Evolutionary conservation across 2,888 invertebrate genomes (phyloP).

Genomic region (Ophioninae sp.): DNA sequence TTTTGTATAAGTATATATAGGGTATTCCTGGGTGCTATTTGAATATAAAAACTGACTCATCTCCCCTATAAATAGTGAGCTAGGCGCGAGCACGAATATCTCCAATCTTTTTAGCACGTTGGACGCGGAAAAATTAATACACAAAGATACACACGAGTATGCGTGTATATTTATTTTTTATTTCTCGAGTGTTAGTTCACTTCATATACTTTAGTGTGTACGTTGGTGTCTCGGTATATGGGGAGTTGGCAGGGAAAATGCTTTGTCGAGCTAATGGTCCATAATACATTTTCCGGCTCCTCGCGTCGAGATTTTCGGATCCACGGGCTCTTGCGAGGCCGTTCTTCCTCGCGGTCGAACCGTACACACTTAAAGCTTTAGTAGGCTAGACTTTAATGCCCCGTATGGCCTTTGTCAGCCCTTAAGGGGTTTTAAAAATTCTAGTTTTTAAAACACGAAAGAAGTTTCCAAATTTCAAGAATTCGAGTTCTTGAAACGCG

Average conservation of each 20-base stretch:
- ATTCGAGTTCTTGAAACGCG: too few species aligned
- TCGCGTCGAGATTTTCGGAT: slow-evolving; percentile 23
- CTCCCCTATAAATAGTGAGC: slow-evolving; percentile 66
- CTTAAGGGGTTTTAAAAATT: too few species aligned
- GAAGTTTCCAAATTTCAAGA: too few species aligned
- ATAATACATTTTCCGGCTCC: slow-evolving; percentile 45
- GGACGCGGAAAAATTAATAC: slow-evolving; percentile 27
- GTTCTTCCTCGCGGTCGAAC: background rate
- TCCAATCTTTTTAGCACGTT: slow-evolving; percentile 70
- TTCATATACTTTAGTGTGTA: too few species aligned
- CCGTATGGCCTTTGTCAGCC: too few species aligned
- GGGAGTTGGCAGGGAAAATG: slow-evolving; percentile 26
- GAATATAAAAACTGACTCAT: slow-evolving; percentile 66
- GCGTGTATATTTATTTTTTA: background rate
- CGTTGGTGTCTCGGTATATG: background rate
- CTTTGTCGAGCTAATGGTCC: slow-evolving; percentile 47
- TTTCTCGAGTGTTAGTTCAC: too few species aligned
- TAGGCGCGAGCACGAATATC: slow-evolving; percentile 64
- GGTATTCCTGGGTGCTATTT: background rate
- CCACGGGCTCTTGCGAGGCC: background rate
- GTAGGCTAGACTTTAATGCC: too few species aligned
- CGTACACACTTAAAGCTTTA: background rate
- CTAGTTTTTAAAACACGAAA: too few species aligned
- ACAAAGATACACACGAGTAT: background rate
- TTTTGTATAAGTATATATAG: background rate